These are phyloP conservation scores for Campoletis raptor DNA, from an alignment of 2,888 invertebrate species.

Conservation along the genomic window DNA sequence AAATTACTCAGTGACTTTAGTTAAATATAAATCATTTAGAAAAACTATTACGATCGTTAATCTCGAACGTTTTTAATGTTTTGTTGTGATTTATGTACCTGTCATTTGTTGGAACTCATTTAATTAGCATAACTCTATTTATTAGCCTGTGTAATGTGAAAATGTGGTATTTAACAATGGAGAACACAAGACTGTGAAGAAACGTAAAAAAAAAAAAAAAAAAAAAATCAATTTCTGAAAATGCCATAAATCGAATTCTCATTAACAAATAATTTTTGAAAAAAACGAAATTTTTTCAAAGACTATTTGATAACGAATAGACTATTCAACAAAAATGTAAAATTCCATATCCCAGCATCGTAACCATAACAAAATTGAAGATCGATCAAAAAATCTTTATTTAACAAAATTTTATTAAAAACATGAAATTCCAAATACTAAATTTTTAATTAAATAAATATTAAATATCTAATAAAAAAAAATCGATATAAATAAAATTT, in stretches of 20 bases:
- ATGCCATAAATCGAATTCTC: neutral
- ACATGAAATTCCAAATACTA: no score
- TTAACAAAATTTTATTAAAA: neutral
- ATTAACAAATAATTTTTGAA: neutral
- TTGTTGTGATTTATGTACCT: neutral
- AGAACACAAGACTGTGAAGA: neutral
- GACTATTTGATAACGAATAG: neutral
- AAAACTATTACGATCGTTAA: slow-evolving; percentile 1
- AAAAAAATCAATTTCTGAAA: neutral
- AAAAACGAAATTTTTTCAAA: neutral
- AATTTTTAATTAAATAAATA: no score
- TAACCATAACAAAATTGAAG: neutral
- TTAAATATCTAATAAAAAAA: no score
- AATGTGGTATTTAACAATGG: neutral
- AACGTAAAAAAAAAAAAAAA: neutral
- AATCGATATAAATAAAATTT: no score
- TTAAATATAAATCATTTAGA: neutral
- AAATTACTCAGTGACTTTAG: neutral
- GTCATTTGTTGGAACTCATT: neutral
- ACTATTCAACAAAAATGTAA: neutral
- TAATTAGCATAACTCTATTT: neutral
- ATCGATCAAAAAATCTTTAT: neutral
- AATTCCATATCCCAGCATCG: neutral
- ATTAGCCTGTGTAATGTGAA: neutral
- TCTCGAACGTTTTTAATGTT: neutral